Percentiles rank a stretch among this genome's conserved stretches.
phyloP scores from a whole-genome alignment of 1,140 invertebrate species.

The Halyomorpha halys region DNA sequence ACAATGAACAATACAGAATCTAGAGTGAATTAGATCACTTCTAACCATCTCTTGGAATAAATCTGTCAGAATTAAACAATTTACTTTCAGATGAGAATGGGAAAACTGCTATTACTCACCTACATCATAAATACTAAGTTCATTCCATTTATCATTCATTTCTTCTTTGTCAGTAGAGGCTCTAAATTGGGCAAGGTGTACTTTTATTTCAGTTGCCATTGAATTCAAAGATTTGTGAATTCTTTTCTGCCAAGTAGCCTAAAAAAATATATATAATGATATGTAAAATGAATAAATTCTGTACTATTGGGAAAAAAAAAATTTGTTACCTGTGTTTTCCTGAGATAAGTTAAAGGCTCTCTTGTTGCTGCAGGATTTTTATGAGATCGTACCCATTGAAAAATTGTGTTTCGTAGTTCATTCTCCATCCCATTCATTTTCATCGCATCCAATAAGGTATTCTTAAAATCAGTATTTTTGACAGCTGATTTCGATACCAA shows the following conservation, averaged over 20 bases:
- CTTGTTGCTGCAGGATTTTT: slow-evolving; percentile 29
- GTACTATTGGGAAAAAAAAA: neutral
- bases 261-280: neutral
- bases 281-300: neutral
- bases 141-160: slow-evolving; percentile 76
- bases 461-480: slow-evolving; percentile 63
- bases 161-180: slow-evolving; percentile 70
- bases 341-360: slow-evolving; percentile 52
- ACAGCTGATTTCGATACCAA: slow-evolving; percentile 59
- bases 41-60: neutral
- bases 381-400: slow-evolving; percentile 57
- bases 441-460: slow-evolving; percentile 57
- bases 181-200: slow-evolving; percentile 63
- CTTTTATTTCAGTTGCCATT: slow-evolving; percentile 81
- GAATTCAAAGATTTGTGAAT: slow-evolving; percentile 91
- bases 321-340: slow-evolving; percentile 54
- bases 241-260: slow-evolving; percentile 71
- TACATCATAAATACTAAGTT: slow-evolving; percentile 81
- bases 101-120: slow-evolving; percentile 41
- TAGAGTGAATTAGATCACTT: no score
- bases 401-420: slow-evolving; percentile 69
- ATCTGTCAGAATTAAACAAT: neutral
- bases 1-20: no score
- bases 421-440: slow-evolving; percentile 64
- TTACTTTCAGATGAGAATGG: slow-evolving; percentile 23